Conservation (phyloP, 2,888 invertebrate genomes). For the Idaea straminata region DNA sequence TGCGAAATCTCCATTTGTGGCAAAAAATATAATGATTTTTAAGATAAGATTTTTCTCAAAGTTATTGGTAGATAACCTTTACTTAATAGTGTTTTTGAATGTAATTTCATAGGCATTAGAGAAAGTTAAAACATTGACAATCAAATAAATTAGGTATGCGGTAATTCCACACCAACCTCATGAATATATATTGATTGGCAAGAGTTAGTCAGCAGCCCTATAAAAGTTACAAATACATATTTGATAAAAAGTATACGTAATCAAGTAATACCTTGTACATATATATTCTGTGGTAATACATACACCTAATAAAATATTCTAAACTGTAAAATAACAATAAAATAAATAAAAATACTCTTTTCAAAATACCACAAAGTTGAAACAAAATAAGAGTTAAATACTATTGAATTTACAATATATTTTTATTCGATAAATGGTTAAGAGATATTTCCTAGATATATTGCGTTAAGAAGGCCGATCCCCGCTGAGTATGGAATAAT, state of each 20-base stretch:
- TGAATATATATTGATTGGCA: background rate
- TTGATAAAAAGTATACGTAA: background rate
- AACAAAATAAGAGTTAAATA: constrained; percentile 2
- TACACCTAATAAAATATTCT: background rate
- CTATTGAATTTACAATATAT: constrained; percentile 27
- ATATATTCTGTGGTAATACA: background rate
- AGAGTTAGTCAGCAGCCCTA: background rate
- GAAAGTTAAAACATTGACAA: background rate
- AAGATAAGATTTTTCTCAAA: background rate
- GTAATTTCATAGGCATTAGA: background rate
- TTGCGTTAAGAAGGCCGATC: constrained; percentile 50
- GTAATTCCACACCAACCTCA: background rate
- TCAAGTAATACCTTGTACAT: background rate
- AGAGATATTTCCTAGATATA: constrained; percentile 55
- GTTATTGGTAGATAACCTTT: background rate
- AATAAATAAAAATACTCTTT: background rate
- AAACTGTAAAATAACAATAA: background rate
- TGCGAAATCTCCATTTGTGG: background rate
- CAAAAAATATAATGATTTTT: background rate
- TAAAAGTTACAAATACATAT: background rate
- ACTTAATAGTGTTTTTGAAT: background rate
- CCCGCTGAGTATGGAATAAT: constrained; percentile 66
- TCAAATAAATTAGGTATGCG: background rate
- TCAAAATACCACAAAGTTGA: background rate
- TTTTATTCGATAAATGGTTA: constrained; percentile 50